Base-by-base conservation (phyloP, 2,888 invertebrate species). In the Eustalomyia histrio region DNA sequence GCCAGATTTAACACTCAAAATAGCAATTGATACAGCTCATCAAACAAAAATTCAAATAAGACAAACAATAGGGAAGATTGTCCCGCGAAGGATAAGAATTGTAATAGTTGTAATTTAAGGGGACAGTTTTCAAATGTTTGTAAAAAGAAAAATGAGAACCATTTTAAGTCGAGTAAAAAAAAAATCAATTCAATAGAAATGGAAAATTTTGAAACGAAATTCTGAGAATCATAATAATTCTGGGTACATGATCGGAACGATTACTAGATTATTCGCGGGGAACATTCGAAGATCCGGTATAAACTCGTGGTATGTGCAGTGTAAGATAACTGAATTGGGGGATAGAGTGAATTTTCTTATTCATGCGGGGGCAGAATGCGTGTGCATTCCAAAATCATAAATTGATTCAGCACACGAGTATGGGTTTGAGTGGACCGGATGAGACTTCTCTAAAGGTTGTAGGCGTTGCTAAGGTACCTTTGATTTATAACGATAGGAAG, bases 1-100 rank as follows among this genome's bases (percentile, higher is more conserved):
- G 84, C 81, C 83, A 80, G 78, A 80, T 61, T 58, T 80, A 73
- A 58, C 68, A 10, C n/a, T 68, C 1, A 68, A 68, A 16, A 29
- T 68, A 29, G 57, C 68, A 47, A 17, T 33, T 8, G 57, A 68
- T 68, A 68, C 68, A 17, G 57, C 68, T 2, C 69, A 58, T 1
- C 69, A 69, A 12, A 39, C 69, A 2, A 58, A 69, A 16, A 69
- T 69, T 0, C 58, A 65, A 18, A 65, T 65, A 14, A 33, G 8
- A 33, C 33, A n/a, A n/a, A n/a, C n/a, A n/a, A n/a, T n/a, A n/a
- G n/a, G n/a, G n/a, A n/a, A n/a, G n/a, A n/a, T n/a, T n/a, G n/a
- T n/a, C n/a, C n/a, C n/a, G n/a, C n/a, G n/a, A n/a, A n/a, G n/a
- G n/a, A n/a, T n/a, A n/a, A n/a, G n/a, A n/a, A n/a, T n/a, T n/a